Evolutionary conservation across 1,140 invertebrate species (phyloP).

Genomic region (Drusus annulatus): DNA sequence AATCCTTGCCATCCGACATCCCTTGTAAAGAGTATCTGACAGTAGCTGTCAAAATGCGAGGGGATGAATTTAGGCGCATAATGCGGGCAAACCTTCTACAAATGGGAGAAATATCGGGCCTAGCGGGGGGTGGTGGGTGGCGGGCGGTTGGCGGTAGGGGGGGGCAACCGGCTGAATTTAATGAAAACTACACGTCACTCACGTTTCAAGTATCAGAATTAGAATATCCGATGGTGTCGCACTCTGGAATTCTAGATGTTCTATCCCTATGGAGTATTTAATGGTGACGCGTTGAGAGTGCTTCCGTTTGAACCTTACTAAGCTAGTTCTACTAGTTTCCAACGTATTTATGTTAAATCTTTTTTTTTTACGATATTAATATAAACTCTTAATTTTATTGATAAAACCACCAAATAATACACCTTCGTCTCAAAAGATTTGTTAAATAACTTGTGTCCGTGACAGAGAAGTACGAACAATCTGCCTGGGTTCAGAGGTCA

Average conservation of each 20-base stretch:
- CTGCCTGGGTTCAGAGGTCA: no score
- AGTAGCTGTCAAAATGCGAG: slow-evolving; percentile 43
- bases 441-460: no score
- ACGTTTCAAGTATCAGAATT: slow-evolving; percentile 32
- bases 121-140: no score
- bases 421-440: no score
- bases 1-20: slow-evolving; percentile 27
- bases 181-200: slow-evolving; percentile 45
- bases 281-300: neutral
- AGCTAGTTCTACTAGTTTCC: no score
- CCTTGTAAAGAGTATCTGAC: slow-evolving; percentile 41
- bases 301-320: neutral
- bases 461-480: no score
- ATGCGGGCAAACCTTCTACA: slow-evolving; percentile 42
- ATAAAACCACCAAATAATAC: no score
- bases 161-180: slow-evolving; percentile 15
- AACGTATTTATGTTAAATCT: no score
- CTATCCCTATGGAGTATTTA: neutral
- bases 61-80: slow-evolving; percentile 42
- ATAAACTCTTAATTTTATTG: no score
- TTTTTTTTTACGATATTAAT: no score
- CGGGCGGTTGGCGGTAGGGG: no score
- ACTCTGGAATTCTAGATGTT: no score
- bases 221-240: slow-evolving; percentile 28
- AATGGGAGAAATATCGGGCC: slow-evolving; percentile 30